Evolutionary conservation across 92 coral and sea anemone species (phyloP).

Genomic region (Paramuricea clavata): DNA sequence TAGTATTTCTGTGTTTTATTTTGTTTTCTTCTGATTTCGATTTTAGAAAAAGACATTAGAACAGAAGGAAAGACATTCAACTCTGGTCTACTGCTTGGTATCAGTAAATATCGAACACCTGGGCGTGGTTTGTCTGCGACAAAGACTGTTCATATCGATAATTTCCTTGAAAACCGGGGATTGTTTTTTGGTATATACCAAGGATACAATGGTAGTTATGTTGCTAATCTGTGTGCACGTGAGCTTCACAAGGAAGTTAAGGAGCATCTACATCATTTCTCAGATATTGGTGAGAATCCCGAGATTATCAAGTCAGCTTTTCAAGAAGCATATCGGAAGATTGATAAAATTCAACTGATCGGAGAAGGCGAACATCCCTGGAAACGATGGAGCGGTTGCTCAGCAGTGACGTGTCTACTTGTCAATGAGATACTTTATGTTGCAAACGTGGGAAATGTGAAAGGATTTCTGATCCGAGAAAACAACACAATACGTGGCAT

Average conservation of each 20-base stretch:
- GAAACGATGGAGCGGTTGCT: constrained; percentile 98
- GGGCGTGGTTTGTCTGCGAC: constrained; percentile 82
- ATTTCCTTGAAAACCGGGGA: constrained; percentile 71
- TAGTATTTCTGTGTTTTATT: too few relatives aligned
- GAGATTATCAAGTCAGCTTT: constrained; percentile 70
- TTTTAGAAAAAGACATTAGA: constrained; percentile 72
- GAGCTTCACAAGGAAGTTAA: constrained; percentile 79
- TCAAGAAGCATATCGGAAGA: constrained; percentile 73
- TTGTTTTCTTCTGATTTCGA: background rate
- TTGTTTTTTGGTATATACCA: constrained; percentile 87
- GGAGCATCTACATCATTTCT: constrained; percentile 66
- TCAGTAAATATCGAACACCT: constrained; percentile 84
- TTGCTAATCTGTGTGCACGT: constrained; percentile 82
- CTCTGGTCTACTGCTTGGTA: constrained; percentile 75
- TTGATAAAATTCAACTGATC: constrained; percentile 69
- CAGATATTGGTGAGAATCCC: constrained; percentile 49
- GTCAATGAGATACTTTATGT: constrained; percentile 76
- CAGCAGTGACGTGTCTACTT: constrained; percentile 92
- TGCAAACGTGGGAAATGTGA: constrained; percentile 90
- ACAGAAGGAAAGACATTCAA: constrained; percentile 67
- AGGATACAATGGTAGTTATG: constrained; percentile 86
- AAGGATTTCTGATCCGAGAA: constrained; percentile 82
- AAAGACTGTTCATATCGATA: constrained; percentile 73
- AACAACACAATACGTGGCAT: constrained; percentile 81
- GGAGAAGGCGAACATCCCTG: constrained; percentile 82